phyloP scores from a whole-genome alignment of 2,888 invertebrate species.

The Capitulum mitella region DNA sequence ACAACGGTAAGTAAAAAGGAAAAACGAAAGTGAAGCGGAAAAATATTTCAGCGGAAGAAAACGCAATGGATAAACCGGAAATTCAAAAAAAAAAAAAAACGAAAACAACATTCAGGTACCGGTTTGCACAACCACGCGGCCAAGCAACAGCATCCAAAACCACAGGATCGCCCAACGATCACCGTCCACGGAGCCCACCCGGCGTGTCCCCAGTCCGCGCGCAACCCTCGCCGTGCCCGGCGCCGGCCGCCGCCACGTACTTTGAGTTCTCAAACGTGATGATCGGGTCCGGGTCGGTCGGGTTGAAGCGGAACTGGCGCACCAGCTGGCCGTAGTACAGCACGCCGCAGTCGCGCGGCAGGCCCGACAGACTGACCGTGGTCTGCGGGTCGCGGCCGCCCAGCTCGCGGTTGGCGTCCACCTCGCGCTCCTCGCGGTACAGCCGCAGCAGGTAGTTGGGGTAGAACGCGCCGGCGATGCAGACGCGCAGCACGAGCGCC shows the following conservation, averaged over 20 bases:
- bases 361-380: conserved; percentile 32
- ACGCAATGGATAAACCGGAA: too few species aligned
- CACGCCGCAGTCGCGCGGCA: conserved; percentile 33
- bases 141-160: too few species aligned
- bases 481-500: conserved; percentile 43
- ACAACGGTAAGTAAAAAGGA: too few species aligned
- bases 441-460: conserved; percentile 68
- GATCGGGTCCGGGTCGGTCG: conserved; percentile 31
- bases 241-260: conserved; percentile 29
- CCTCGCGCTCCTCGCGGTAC: conserved; percentile 33
- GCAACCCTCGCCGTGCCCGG: too few species aligned
- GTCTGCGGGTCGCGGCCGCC: conserved; percentile 33
- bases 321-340: conserved; percentile 34
- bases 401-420: conserved; percentile 31
- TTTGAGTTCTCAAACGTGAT: conserved; percentile 32
- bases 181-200: too few species aligned
- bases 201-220: too few species aligned
- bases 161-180: too few species aligned
- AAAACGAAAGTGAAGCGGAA: too few species aligned
- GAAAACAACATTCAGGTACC: too few species aligned
- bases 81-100: too few species aligned
- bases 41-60: too few species aligned
- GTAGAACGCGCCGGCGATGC: conserved; percentile 83
- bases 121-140: too few species aligned
- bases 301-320: conserved; percentile 30